These are phyloP conservation scores for Mesitornis unicolor DNA, from an alignment of 2,113 vertebrate genomes.

Conservation along the genomic window DNA sequence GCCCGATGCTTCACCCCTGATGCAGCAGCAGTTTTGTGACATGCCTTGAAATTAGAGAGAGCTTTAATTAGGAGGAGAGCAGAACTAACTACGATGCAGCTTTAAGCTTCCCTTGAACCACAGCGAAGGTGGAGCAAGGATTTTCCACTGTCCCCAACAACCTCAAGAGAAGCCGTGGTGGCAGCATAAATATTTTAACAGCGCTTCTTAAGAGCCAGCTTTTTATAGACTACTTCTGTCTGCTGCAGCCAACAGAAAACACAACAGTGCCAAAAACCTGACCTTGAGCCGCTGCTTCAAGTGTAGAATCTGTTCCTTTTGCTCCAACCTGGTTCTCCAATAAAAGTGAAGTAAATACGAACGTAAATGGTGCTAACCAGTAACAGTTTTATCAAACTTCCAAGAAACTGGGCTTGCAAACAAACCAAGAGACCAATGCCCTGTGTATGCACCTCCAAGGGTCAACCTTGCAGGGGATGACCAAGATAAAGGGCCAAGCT, in stretches of 20 bases:
- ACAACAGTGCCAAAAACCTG: neutral
- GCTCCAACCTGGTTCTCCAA: neutral
- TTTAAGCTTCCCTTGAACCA: neutral
- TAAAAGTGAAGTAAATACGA: neutral
- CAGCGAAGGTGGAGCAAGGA: neutral
- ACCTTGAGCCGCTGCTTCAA: neutral
- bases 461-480: neutral
- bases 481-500: neutral
- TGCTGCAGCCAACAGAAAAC: neutral
- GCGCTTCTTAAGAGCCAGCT: neutral
- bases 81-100: neutral
- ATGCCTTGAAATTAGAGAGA: too few relatives aligned
- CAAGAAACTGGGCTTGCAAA: neutral
- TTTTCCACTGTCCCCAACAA: neutral
- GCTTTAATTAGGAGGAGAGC: neutral
- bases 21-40: neutral
- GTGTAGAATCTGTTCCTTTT: neutral
- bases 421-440: neutral
- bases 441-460: rapidly evolving
- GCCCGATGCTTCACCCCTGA: neutral
- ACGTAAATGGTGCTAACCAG: neutral
- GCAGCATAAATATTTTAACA: neutral
- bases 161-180: neutral
- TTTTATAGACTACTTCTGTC: neutral
- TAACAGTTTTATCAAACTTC: neutral